Evolutionary conservation across 2,888 invertebrate genomes (phyloP).

Genomic region (Globia sparganii): DNA sequence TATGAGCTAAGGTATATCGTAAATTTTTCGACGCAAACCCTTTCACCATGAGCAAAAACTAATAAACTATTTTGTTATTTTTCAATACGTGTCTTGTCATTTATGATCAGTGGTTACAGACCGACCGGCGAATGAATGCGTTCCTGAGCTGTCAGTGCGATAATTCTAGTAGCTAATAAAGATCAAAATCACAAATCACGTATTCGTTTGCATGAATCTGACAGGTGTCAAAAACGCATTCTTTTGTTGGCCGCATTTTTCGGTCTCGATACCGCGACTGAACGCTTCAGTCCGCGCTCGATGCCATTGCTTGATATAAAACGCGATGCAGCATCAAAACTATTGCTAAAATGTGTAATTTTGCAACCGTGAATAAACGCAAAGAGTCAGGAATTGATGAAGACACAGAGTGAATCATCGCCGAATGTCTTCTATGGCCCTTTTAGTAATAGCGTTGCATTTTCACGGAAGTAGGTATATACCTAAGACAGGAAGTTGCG

Average conservation of each 20-base stretch:
- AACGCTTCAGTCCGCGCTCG: too few relatives aligned
- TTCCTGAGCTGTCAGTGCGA: not conserved
- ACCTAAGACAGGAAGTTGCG: too few relatives aligned
- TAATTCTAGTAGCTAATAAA: not conserved
- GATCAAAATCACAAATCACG: not conserved
- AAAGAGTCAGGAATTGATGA: not conserved
- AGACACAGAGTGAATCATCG: not conserved
- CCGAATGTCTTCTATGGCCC: not conserved
- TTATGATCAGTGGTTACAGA: not conserved
- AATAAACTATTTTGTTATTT: not conserved
- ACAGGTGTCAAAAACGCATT: not conserved
- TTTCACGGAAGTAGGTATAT: slow-evolving; percentile 9
- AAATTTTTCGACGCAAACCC: not conserved
- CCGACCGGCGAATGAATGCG: not conserved
- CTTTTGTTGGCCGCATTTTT: not conserved
- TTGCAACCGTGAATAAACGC: not conserved
- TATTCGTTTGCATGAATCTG: not conserved
- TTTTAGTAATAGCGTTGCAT: not conserved
- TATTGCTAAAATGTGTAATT: not conserved
- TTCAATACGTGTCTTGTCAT: not conserved
- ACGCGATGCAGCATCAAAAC: not conserved
- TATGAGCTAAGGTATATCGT: not conserved
- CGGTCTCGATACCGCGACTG: too few relatives aligned
- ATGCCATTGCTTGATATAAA: not conserved
- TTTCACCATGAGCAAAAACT: not conserved